A percentile compares a stretch with the other conserved stretches of the same genome.
These are phyloP conservation scores for Syngnathus typhle DNA, from an alignment of 2,113 vertebrate genomes.

Conservation along the genomic window DNA sequence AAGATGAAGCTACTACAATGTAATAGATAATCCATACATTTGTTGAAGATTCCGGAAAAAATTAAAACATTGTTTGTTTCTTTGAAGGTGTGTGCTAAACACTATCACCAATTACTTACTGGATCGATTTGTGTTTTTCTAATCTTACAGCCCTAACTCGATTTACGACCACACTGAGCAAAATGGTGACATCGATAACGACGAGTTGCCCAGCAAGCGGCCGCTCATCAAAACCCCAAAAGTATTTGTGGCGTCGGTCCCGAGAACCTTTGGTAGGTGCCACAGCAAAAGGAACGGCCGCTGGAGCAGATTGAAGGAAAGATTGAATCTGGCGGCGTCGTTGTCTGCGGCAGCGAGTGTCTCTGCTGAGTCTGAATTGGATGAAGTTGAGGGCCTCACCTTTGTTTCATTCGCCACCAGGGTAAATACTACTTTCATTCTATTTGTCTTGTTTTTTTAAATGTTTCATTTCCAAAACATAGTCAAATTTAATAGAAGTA, in stretches of 20 bases:
- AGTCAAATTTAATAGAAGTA: not conserved
- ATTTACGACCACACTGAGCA: not conserved
- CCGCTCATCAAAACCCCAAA: not conserved
- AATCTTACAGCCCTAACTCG: slow-evolving; percentile 31
- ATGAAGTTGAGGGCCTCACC: slow-evolving; percentile 89
- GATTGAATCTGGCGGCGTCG: slow-evolving; percentile 19
- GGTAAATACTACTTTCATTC: slow-evolving; percentile 60
- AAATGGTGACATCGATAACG: not conserved
- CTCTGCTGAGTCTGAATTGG: slow-evolving; percentile 83
- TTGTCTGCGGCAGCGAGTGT: slow-evolving; percentile 33
- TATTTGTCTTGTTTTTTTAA: not conserved
- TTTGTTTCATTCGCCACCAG: slow-evolving; percentile 91
- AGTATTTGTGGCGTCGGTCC: not conserved
- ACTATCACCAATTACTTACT: not conserved
- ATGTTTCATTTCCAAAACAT: not conserved
- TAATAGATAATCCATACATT: not conserved
- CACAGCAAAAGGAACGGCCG: slow-evolving; percentile 62
- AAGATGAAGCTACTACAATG: not conserved
- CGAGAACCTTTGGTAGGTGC: not conserved
- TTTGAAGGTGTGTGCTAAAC: not conserved
- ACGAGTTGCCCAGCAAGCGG: not conserved
- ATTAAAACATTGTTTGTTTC: not conserved
- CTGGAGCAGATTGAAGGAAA: slow-evolving; percentile 28
- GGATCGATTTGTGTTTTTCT: slow-evolving; percentile 3
- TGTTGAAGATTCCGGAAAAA: not conserved